Evolutionary conservation across 2,888 invertebrate species (phyloP), one percentile per base, ranked within the genome.

Genomic region (Stenichneumon culpator): DNA sequence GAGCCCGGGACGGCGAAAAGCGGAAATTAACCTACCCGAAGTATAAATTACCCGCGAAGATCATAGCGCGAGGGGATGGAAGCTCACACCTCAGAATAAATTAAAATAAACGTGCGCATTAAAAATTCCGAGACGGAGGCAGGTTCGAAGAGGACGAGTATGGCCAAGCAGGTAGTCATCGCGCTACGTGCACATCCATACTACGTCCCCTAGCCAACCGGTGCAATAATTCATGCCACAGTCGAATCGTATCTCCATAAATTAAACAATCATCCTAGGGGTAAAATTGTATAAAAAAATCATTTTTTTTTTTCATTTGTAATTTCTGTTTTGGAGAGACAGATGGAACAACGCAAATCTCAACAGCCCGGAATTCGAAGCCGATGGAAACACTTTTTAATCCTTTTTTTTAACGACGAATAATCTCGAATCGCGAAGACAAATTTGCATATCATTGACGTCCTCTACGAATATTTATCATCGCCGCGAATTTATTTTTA

Each of bases 221-320:
- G 65, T 67, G 72, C 47, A 77, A 67, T 68, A 57, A 44, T 74
- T 69, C 57, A 44, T 69, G 50, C 39, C 14, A 25, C 36, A 22
- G 36, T 52, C 19, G 39, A 81, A 50, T 69, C 36, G 63, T 70
- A 75, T 81, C 75, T 81, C 22, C 75, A 75, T 81, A 32, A 68
- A 63, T 36, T 50, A 60, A 75, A 60, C 36, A 57, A 60, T 60
- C 19, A 28, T 2, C n/a, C 22, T 4, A 32, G 32, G 19, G 44
- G 74, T 44, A 32, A 63, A 63, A 63, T n/a, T 25, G 28, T 32
- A 4, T 16, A 16, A n/a, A 63, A 32, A 60, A 63, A 63, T n/a
- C 1, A 32, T n/a, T n/a, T 32, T 63, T n/a, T 16, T 32, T 63
- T 63, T 47, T 47, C 4, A 0, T 16, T 47, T 3, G 16, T 16